Percentiles rank a stretch among this genome's conserved stretches.
phyloP scores from a whole-genome alignment of 2,113 vertebrate species.

The Charadrius vociferus region DNA sequence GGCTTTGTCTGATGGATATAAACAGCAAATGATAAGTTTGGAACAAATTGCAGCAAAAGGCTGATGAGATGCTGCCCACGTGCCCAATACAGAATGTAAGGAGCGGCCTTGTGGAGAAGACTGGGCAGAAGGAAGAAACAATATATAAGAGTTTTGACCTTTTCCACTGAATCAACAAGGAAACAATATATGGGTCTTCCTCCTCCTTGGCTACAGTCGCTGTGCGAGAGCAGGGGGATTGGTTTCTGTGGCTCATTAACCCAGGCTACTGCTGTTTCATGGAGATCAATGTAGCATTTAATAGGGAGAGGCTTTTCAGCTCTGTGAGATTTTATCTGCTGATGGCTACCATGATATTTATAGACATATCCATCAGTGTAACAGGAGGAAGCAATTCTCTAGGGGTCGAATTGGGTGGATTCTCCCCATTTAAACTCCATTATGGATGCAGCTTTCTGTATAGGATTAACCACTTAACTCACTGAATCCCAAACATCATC shows the following conservation, averaged over 20 bases:
- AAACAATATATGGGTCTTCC: background rate
- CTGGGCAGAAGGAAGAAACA: background rate
- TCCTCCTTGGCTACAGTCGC: background rate
- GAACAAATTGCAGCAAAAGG: background rate
- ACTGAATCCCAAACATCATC: slow-evolving; percentile 14
- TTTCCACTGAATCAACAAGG: background rate
- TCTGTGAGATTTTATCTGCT: slow-evolving; percentile 4
- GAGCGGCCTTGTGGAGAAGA: background rate
- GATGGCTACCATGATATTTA: slow-evolving; percentile 45
- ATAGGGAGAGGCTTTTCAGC: slow-evolving; percentile 33
- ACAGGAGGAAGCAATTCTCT: slow-evolving; percentile 44
- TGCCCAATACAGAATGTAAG: background rate
- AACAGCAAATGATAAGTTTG: background rate
- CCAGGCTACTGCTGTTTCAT: background rate
- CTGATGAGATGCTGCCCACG: background rate
- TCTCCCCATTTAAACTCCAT: slow-evolving; percentile 21
- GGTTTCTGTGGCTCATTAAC: slow-evolving; percentile 1
- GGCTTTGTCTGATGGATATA: background rate
- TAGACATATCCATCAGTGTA: slow-evolving; percentile 23
- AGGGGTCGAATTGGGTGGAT: slow-evolving; percentile 34
- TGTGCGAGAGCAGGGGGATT: background rate
- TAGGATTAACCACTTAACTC: slow-evolving; percentile 61
- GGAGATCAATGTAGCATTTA: slow-evolving; percentile 47
- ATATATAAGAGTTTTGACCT: background rate
- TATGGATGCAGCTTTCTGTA: slow-evolving; percentile 54